Base-by-base conservation (phyloP, 1,140 invertebrate species). In the Scaptodrosophila lebanonensis region DNA sequence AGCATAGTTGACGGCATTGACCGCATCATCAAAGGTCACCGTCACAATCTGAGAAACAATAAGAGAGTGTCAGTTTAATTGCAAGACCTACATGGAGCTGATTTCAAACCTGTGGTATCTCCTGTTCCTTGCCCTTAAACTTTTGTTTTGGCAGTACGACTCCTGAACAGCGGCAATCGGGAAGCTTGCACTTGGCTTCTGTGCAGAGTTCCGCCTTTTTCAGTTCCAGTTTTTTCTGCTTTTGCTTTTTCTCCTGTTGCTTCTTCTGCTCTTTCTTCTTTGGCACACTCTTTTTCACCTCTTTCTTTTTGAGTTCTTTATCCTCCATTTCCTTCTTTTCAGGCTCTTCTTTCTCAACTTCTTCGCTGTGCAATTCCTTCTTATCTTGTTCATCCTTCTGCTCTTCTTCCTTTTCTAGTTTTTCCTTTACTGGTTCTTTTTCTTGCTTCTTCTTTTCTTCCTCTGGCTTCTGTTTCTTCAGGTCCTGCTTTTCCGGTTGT, bases 1-100 rank as follows among this genome's bases (percentile, higher is more conserved):
- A 5, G 89, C 86, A 45, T 90, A 91, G 79, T 94, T 94, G 1
- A 89, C 68, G 0, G 89, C 88, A 61, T 90, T 93, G 2, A 94
- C 89, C 0, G 89, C 92, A 86, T 93, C 92, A 59, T 93, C 92
- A 69, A 93, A 93, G 6, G 92, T 93, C 2, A 93, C 84, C 6
- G 92, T 84, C 9, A 93, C 90, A 1, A 77, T 75, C 77, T 82
- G 17, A 12, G 17, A 15, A 16, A 12, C 6, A 8, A 3, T 0
- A 11, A 25, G 1, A 16, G 17, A 38, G 11, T 39, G 5, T 9
- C 5, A n/a, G 17, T 18, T 20, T 9, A n/a, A n/a, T 5, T 17
- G 30, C 15, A 25, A 25, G 18, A 8, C 2, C 9, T 11, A 11
- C 4, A 4, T 25, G 17, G 17, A 15, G 3, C 20, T 9, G 9